Base-by-base conservation (phyloP, 2,797 vertebrate species). In the Chaenodraco wilsoni region DNA sequence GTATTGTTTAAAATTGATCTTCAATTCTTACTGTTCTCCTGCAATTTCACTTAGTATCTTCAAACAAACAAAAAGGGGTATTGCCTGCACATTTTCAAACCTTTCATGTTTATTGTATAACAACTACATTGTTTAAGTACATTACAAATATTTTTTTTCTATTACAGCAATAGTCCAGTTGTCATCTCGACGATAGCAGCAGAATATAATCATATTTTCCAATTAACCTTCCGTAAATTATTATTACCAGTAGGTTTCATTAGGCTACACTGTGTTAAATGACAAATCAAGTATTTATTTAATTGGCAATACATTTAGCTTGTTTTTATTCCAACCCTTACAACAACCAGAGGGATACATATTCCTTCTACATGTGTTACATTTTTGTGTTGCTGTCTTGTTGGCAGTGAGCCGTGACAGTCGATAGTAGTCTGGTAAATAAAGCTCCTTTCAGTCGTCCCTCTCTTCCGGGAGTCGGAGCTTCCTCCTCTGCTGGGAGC, bases 401-500 rank as follows among this genome's bases (percentile, higher is more conserved):
- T 75, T 40, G 56, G 65, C 62, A 23, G 0, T 68, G 43, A 65
- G 51, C 21, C 46, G 52, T 13, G 59, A 67, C 15, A 15, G 31
- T 16, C 23, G 56, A 27, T 1, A 17, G 21, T 3, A 8, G 9
- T 77, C 45, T 11, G 0, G 59, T 45, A 57, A 65, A 60, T 79
- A 69, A 78, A 84, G 56, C 70, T 57, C 31, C 61, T 61, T 59
- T 76, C 72, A 4, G 67, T 61, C 59, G 2, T 55, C 57, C 27
- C 33, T 0, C 51, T 70, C 76, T 69, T 66, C 54, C 1, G 56
- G 60, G 61, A 76, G 74, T 10, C 0, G 21, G 49, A 77, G 78
- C 41, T 6, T 74, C 56, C 73, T 40, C 50, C 65, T 80, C 79
- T 3, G 65, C 85, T 67, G 82, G 69, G 79, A 69, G 33, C 1